These are phyloP conservation scores for Parnassius glacialis DNA, from an alignment of 2,888 invertebrate genomes.

Conservation along the genomic window DNA sequence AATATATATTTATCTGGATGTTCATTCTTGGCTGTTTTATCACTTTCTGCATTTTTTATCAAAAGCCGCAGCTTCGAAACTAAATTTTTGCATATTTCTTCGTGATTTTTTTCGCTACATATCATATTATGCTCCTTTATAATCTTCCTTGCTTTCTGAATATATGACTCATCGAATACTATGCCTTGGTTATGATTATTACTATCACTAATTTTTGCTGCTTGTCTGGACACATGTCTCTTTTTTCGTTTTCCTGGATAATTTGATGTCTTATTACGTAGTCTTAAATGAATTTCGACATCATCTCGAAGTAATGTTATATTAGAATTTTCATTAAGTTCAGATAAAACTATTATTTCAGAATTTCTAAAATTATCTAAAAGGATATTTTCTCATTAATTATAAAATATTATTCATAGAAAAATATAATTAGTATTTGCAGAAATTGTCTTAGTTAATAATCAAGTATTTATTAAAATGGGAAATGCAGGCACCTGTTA, in stretches of 20 bases:
- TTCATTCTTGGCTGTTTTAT: neutral
- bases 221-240: slow-evolving; percentile 31
- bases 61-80: slow-evolving; percentile 51
- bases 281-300: slow-evolving; percentile 46
- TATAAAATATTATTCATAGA: neutral
- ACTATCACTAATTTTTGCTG: slow-evolving; percentile 26
- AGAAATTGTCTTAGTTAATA: no score
- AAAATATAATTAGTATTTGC: neutral
- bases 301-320: slow-evolving; percentile 45
- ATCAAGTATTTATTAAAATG: no score
- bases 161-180: slow-evolving; percentile 46
- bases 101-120: slow-evolving; percentile 52
- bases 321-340: slow-evolving; percentile 46
- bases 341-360: slow-evolving; percentile 57
- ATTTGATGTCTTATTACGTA: slow-evolving; percentile 47
- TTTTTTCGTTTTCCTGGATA: slow-evolving; percentile 42
- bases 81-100: slow-evolving; percentile 57
- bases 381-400: slow-evolving; percentile 24
- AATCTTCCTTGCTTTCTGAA: slow-evolving; percentile 53
- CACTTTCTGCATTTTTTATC: slow-evolving; percentile 28
- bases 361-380: slow-evolving; percentile 47
- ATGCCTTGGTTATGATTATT: slow-evolving; percentile 26
- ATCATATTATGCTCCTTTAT: slow-evolving; percentile 54
- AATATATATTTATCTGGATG: neutral
- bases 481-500: no score